A percentile compares a stretch with the other conserved stretches of the same genome.
Conservation (phyloP, 2,113 vertebrate genomes). For the Sinocyclocheilus rhinocerous region DNA sequence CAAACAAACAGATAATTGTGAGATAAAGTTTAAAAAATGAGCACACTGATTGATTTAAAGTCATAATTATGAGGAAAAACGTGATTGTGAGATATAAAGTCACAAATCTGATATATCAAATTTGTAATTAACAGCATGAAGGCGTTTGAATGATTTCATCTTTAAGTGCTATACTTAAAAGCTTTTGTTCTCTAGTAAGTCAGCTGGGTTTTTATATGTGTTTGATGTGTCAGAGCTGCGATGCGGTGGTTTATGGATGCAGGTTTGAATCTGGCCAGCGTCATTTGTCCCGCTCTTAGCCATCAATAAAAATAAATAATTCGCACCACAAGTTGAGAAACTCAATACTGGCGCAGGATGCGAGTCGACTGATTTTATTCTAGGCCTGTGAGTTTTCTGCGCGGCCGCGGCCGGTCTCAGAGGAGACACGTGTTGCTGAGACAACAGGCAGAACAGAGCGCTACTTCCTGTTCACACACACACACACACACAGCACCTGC, state of each 20-base stretch:
- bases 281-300: not conserved
- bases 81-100: no score
- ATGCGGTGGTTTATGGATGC: not conserved
- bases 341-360: not conserved
- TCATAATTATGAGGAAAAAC: no score
- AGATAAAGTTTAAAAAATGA: no score
- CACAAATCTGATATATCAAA: no score
- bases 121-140: no score
- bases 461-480: not conserved
- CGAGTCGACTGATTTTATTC: constrained; percentile 8
- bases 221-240: not conserved
- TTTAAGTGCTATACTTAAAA: no score
- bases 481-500: not conserved
- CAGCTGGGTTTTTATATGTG: not conserved
- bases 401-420: not conserved
- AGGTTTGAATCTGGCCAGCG: not conserved
- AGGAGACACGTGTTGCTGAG: constrained; percentile 41
- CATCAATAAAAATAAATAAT: not conserved
- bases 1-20: no score
- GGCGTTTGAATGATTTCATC: no score
- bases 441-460: constrained; percentile 21
- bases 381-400: not conserved
- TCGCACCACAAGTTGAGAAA: not conserved
- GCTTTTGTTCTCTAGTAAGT: not conserved
- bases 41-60: no score